Conservation (phyloP, 2,888 invertebrate genomes). For the Sinohyriopsis cumingii region DNA sequence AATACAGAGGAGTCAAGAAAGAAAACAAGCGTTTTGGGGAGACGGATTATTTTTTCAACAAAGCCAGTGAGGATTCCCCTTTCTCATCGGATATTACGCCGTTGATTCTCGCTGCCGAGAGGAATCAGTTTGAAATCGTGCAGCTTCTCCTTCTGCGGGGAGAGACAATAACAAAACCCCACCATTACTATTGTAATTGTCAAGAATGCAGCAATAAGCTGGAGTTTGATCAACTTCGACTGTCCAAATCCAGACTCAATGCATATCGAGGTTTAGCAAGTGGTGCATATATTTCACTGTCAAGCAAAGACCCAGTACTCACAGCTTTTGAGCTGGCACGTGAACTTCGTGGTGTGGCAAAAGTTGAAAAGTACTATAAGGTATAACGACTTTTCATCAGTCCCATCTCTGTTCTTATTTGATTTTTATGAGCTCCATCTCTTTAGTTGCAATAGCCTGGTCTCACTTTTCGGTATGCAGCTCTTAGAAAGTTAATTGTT, state of each 20-base stretch:
- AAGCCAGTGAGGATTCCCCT: conserved; percentile 60
- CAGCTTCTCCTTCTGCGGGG: conserved; percentile 61
- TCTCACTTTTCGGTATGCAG: too few relatives aligned
- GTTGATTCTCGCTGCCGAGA: conserved; percentile 61
- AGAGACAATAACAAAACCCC: conserved; percentile 66
- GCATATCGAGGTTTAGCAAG: conserved; percentile 65
- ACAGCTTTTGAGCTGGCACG: conserved; percentile 63
- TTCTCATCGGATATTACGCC: conserved; percentile 66
- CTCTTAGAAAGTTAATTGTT: too few relatives aligned
- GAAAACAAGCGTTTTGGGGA: conserved; percentile 58
- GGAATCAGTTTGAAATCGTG: conserved; percentile 65
- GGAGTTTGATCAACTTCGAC: conserved; percentile 60
- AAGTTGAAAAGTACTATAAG: conserved; percentile 65
- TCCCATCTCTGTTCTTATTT: neutral
- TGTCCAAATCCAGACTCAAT: conserved; percentile 63
- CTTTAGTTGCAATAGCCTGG: too few relatives aligned
- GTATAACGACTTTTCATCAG: conserved; percentile 31
- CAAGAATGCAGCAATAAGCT: conserved; percentile 61
- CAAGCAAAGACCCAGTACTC: conserved; percentile 65
- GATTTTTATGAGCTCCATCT: neutral
- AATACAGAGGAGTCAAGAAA: conserved; percentile 58
- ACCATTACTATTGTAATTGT: conserved; percentile 67
- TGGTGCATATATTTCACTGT: conserved; percentile 66
- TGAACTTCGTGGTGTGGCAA: conserved; percentile 58
- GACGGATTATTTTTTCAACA: conserved; percentile 58